Evolutionary conservation across 2,888 invertebrate species (phyloP).

Genomic region (Glaucopsyche alexis): DNA sequence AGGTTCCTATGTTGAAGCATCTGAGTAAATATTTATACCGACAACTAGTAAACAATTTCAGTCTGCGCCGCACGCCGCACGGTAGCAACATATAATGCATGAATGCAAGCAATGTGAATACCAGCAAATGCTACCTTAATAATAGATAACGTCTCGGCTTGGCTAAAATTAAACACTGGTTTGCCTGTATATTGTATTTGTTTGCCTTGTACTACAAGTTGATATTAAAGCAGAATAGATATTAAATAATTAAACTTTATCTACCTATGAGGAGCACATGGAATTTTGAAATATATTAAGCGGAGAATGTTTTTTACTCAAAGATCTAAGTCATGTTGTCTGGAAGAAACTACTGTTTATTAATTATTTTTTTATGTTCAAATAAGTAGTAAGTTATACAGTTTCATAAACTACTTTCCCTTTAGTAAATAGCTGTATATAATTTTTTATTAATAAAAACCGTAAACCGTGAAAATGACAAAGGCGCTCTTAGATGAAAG

Average conservation of each 20-base stretch:
- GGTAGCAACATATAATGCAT: slow-evolving; percentile 18
- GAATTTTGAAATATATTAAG: too few relatives aligned
- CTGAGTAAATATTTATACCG: slow-evolving; percentile 23
- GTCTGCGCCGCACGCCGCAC: slow-evolving; percentile 7
- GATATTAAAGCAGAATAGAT: background rate
- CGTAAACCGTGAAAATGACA: background rate
- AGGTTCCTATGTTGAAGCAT: slow-evolving; percentile 17
- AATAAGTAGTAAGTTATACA: too few relatives aligned
- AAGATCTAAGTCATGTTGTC: too few relatives aligned
- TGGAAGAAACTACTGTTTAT: too few relatives aligned
- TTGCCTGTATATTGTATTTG: background rate
- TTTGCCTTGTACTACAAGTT: background rate
- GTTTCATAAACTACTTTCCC: too few relatives aligned
- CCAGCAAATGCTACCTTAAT: slow-evolving; percentile 24
- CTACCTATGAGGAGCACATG: too few relatives aligned
- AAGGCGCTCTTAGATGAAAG: background rate
- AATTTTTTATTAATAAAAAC: too few relatives aligned
- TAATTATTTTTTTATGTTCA: too few relatives aligned
- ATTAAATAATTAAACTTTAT: too few relatives aligned
- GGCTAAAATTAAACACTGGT: slow-evolving; percentile 17
- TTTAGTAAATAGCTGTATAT: too few relatives aligned
- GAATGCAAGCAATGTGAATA: slow-evolving; percentile 22
- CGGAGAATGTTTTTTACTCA: too few relatives aligned
- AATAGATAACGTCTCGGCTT: slow-evolving; percentile 13
- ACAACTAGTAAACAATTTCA: slow-evolving; percentile 24